Base-by-base conservation (phyloP, 2,113 vertebrate species). In the Tricholaema leucomelas region DNA sequence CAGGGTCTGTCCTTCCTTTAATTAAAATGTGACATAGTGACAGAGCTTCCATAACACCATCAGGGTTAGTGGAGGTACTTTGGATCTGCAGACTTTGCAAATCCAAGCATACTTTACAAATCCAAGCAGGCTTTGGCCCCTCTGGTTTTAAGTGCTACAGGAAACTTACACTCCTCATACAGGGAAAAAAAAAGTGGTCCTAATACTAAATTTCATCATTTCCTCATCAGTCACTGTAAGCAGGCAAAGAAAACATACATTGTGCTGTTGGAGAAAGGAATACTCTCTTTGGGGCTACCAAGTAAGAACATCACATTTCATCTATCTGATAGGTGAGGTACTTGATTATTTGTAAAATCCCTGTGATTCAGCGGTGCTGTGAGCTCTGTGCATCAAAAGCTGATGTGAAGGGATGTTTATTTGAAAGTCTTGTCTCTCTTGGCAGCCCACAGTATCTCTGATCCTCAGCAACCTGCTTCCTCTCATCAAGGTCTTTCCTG, bases 281-380 rank as follows among this genome's bases (percentile, higher is more conserved):
- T 65, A 90, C 67, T 81, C 42, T 79, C 76, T 10, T 23, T 78
- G 87, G 79, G 60, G 48, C 80, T 84, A 82, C 70, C 52, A 77
- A 86, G 58, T 72, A 87, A 71, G 66, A 93, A 82, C 81, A 74
- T 61, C 33, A n/a, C 46, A 54, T 89, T 95, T 93, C 89, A 59
- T 59, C n/a, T 56, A 91, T 36, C 30, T 38, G 60, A 93, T 64
- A 89, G 59, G 46, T 52, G 70, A 94, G 81, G 64, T 67, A 91
- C 91, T 92, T 89, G 91, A 93, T 93, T 96, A 92, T 95, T 94
- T 95, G 94, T 85, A 94, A 87, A 89, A 85, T 83, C 46, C 25
- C 56, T n/a, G 85, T 74, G 85, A 85, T 87, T 92, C 89, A 92
- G 84, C 81, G 89, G 87, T 50, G 8, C 71, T 79, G 40, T 55